Percentiles rank a stretch among this genome's conserved stretches.
These are phyloP conservation scores for Cirrhinus molitorella DNA, from an alignment of 2,797 vertebrate species.

Conservation along the genomic window DNA sequence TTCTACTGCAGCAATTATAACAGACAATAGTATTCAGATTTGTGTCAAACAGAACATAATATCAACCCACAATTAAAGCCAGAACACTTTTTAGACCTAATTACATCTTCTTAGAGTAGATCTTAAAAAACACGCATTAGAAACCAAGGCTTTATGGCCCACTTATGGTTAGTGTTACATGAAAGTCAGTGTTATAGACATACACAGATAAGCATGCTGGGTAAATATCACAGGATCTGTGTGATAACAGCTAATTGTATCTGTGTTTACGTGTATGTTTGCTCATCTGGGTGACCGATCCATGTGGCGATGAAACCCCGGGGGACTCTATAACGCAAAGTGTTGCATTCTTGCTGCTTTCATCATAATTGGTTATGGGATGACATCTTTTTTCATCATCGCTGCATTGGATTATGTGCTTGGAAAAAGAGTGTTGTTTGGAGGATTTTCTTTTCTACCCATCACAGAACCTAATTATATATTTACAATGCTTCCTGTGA, in stretches of 20 bases:
- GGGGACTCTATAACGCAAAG: conserved; percentile 33
- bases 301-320: conserved; percentile 39
- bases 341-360: conserved; percentile 52
- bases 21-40: neutral
- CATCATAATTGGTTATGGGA: conserved; percentile 56
- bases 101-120: conserved; percentile 43
- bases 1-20: neutral
- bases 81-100: conserved; percentile 30
- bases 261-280: conserved; percentile 40
- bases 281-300: conserved; percentile 25
- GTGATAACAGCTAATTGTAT: conserved; percentile 41
- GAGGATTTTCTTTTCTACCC: conserved; percentile 29
- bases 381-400: conserved; percentile 57
- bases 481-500: conserved; percentile 49
- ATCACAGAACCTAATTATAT: conserved; percentile 51
- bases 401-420: conserved; percentile 53
- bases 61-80: conserved; percentile 11
- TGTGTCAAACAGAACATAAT: neutral
- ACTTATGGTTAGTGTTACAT: neutral
- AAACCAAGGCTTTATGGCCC: conserved; percentile 25
- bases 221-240: conserved; percentile 17
- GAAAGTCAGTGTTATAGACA: neutral
- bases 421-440: conserved; percentile 44
- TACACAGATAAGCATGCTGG: conserved; percentile 12
- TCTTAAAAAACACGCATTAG: neutral